These are phyloP conservation scores for Dolichoris vasculosae DNA, from an alignment of 1,140 invertebrate species.

Conservation along the genomic window DNA sequence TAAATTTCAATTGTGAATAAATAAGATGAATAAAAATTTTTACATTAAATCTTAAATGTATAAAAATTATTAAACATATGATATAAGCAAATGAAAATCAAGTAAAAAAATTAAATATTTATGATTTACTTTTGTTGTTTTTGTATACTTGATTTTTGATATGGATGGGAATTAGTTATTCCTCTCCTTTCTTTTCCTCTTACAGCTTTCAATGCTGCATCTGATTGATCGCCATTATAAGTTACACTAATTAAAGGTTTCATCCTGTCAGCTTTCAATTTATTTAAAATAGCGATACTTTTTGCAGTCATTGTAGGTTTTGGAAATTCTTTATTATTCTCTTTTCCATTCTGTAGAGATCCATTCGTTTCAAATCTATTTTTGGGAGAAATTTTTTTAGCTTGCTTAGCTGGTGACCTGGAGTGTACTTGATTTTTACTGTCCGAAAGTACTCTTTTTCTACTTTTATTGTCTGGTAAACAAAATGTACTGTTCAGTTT, in stretches of 20 bases:
- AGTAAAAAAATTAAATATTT: slow-evolving; percentile 4
- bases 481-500: slow-evolving; percentile 62
- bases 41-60: neutral
- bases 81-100: neutral
- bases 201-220: slow-evolving; percentile 57
- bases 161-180: slow-evolving; percentile 63
- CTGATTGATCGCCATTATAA: slow-evolving; percentile 46
- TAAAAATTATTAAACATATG: neutral
- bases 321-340: slow-evolving; percentile 63
- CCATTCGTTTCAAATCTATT: slow-evolving; percentile 45
- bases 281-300: slow-evolving; percentile 69
- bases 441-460: slow-evolving; percentile 65
- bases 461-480: slow-evolving; percentile 58
- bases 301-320: slow-evolving; percentile 66
- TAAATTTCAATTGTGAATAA: slow-evolving; percentile 2
- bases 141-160: slow-evolving; percentile 59
- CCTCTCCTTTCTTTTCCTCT: slow-evolving; percentile 65
- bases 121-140: slow-evolving; percentile 56
- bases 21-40: neutral
- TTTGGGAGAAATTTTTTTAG: slow-evolving; percentile 60
- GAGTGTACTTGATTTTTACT: slow-evolving; percentile 60
- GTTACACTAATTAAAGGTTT: slow-evolving; percentile 49
- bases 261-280: slow-evolving; percentile 62
- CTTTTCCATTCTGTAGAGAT: slow-evolving; percentile 60
- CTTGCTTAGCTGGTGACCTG: slow-evolving; percentile 60